Evolutionary conservation across 1,140 invertebrate species (phyloP).

Genomic region (Eciton burchellii): DNA sequence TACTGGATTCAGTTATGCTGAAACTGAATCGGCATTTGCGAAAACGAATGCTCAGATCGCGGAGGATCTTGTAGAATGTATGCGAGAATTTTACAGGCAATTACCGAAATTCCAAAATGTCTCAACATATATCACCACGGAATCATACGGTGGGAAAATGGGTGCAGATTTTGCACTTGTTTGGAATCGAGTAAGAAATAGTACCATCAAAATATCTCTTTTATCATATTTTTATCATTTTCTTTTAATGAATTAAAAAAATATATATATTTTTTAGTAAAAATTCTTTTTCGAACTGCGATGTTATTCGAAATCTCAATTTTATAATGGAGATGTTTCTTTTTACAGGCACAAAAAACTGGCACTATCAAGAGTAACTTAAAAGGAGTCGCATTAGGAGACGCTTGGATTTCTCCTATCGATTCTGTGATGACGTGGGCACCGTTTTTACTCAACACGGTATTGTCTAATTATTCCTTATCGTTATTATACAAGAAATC

Average conservation of each 20-base stretch:
- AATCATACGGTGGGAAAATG: slow-evolving; percentile 97
- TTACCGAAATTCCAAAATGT: slow-evolving; percentile 89
- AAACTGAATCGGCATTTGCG: slow-evolving; percentile 86
- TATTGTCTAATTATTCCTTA: slow-evolving; percentile 75
- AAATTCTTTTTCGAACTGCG: background rate
- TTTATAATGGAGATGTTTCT: background rate
- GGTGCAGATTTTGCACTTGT: slow-evolving; percentile 90
- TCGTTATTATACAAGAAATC: too few species aligned
- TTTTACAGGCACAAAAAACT: slow-evolving; percentile 87
- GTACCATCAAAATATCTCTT: background rate
- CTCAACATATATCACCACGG: slow-evolving; percentile 93
- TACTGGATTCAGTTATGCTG: slow-evolving; percentile 94
- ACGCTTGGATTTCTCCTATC: slow-evolving; percentile 94
- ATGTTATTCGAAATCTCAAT: background rate
- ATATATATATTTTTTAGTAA: background rate
- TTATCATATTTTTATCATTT: background rate
- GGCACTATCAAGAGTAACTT: slow-evolving; percentile 90
- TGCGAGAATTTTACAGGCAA: slow-evolving; percentile 88
- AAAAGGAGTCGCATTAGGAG: slow-evolving; percentile 92
- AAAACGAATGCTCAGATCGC: slow-evolving; percentile 91
- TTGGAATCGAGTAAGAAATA: slow-evolving; percentile 87
- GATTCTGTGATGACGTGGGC: slow-evolving; percentile 93
- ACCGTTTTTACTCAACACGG: slow-evolving; percentile 89
- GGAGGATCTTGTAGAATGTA: slow-evolving; percentile 90
- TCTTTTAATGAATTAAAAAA: background rate